Evolutionary conservation across 2,888 invertebrate species (phyloP).

Genomic region (Luperina testacea): DNA sequence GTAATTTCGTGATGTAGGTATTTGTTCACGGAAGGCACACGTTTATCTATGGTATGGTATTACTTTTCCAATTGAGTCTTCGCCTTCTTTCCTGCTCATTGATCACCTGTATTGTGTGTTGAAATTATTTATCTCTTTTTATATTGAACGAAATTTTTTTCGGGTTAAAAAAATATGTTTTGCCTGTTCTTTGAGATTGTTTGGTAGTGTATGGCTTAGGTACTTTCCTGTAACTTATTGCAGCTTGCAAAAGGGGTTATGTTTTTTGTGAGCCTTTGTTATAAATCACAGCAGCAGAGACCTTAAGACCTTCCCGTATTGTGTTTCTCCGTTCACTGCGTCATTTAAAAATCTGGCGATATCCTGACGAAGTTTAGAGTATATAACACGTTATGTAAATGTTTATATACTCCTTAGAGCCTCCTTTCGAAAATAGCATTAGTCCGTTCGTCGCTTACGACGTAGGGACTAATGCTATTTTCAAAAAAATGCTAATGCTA

Average conservation of each 20-base stretch:
- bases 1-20: conserved; percentile 4
- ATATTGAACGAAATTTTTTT: neutral
- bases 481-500: neutral
- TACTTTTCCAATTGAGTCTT: conserved; percentile 41
- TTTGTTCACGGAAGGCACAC: neutral
- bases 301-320: neutral
- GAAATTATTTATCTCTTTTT: conserved; percentile 22
- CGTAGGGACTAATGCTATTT: neutral
- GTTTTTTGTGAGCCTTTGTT: neutral
- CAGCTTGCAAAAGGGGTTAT: no score
- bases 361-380: neutral
- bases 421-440: no score
- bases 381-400: no score
- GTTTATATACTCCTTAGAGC: no score
- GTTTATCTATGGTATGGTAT: conserved; percentile 39
- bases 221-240: neutral
- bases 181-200: neutral
- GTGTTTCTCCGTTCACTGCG: neutral
- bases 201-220: neutral
- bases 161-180: conserved; percentile 1
- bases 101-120: conserved; percentile 55
- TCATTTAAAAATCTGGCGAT: neutral
- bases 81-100: conserved; percentile 39
- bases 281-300: neutral
- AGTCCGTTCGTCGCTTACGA: no score